Conservation (phyloP, 92 coral and sea anemone genomes). For the Epizoanthus stellaris region DNA sequence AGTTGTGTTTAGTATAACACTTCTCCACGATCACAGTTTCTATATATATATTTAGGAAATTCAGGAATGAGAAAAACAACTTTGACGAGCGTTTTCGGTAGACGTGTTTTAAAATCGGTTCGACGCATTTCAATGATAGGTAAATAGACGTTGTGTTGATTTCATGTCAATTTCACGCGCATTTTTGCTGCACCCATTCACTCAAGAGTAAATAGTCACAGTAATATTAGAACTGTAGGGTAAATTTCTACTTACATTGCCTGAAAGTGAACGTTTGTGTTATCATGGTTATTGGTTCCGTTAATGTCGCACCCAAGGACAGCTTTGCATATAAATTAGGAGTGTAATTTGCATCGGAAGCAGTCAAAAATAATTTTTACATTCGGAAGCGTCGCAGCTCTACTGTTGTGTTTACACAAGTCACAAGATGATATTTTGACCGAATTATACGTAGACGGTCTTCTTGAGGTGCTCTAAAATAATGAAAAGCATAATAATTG, state of each 20-base stretch:
- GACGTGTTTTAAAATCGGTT: conserved; percentile 35
- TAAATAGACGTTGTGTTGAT: not conserved
- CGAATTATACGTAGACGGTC: not conserved
- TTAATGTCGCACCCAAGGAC: not conserved
- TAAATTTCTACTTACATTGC: not conserved
- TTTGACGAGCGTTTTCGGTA: not conserved
- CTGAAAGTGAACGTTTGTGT: not conserved
- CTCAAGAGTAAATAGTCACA: not conserved
- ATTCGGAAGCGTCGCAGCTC: not conserved
- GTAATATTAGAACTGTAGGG: not conserved
- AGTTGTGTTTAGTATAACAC: too few species aligned
- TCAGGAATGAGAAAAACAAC: not conserved
- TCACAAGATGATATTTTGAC: not conserved
- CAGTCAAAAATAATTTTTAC: not conserved
- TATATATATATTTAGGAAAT: not conserved
- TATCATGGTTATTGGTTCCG: not conserved
- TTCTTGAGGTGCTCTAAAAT: not conserved
- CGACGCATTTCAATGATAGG: conserved; percentile 4
- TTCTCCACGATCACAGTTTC: too few species aligned
- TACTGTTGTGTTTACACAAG: conserved; percentile 1
- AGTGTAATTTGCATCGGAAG: not conserved
- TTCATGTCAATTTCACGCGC: conserved; percentile 30
- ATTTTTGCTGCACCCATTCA: not conserved
- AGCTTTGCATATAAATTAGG: not conserved
- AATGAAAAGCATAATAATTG: not conserved